Conservation (phyloP, 2,888 invertebrate genomes). For the Dermolepida albohirtum region DNA sequence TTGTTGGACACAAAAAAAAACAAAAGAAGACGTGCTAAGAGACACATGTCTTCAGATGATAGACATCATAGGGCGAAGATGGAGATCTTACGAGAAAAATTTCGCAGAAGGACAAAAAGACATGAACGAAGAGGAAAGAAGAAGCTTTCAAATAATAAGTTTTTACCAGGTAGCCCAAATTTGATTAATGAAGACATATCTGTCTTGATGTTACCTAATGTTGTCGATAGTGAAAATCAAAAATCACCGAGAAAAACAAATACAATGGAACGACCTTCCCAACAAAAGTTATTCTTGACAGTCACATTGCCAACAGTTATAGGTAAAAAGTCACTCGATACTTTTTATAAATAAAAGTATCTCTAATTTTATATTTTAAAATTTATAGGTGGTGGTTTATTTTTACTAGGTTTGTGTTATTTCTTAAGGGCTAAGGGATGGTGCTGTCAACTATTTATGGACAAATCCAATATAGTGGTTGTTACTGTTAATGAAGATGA, state of each 20-base stretch:
- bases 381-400: constrained; percentile 40
- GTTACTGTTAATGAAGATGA: constrained; percentile 19
- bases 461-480: constrained; percentile 35
- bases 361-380: not conserved
- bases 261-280: not conserved
- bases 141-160: not conserved
- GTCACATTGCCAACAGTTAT: constrained; percentile 46
- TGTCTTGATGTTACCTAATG: constrained; percentile 7
- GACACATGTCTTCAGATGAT: constrained; percentile 2
- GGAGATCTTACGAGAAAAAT: not conserved
- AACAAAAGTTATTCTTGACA: constrained; percentile 39
- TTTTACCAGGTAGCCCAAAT: not conserved
- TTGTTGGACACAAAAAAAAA: constrained; percentile 12
- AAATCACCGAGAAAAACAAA: not conserved
- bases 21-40: constrained; percentile 21
- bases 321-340: constrained; percentile 32
- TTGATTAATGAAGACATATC: not conserved
- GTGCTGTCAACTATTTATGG: constrained; percentile 44
- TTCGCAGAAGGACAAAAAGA: not conserved
- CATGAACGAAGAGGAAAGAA: not conserved
- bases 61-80: not conserved
- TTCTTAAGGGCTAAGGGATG: constrained; percentile 43
- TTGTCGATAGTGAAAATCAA: not conserved
- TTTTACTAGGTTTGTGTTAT: constrained; percentile 42
- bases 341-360: too few relatives aligned